phyloP scores from a whole-genome alignment of 2,888 invertebrate species.

The Poecilobothrus nobilitatus region DNA sequence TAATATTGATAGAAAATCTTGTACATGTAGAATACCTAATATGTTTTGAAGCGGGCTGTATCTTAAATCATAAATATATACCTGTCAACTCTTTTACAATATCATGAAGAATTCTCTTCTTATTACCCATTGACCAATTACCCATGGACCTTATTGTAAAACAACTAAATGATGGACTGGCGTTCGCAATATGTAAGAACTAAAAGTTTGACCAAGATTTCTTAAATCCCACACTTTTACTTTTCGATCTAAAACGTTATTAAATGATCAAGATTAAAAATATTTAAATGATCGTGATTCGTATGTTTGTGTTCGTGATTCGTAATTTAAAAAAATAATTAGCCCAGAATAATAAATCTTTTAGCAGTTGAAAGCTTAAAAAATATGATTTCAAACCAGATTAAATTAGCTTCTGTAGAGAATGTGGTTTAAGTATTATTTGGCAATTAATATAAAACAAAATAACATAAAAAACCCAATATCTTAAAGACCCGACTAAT shows the following conservation, averaged over 20 bases:
- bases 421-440: too few relatives aligned
- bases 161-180: slow-evolving; percentile 70
- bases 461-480: too few relatives aligned
- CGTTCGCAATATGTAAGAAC: slow-evolving; percentile 58
- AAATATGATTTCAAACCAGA: too few relatives aligned
- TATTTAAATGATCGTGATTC: too few relatives aligned
- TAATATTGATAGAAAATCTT: slow-evolving; percentile 77
- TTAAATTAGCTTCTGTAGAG: too few relatives aligned
- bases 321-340: too few relatives aligned
- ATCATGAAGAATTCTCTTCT: slow-evolving; percentile 55
- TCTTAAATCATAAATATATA: slow-evolving; percentile 62
- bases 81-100: slow-evolving; percentile 64
- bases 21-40: slow-evolving; percentile 74
- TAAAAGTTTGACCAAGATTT: slow-evolving; percentile 67
- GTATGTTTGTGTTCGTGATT: too few relatives aligned
- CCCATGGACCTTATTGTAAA: slow-evolving; percentile 63
- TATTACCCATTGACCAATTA: slow-evolving; percentile 71
- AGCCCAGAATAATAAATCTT: too few relatives aligned
- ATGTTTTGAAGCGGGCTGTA: slow-evolving; percentile 98
- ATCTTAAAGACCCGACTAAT: too few relatives aligned
- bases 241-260: slow-evolving; percentile 79
- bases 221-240: slow-evolving; percentile 94
- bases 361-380: too few relatives aligned
- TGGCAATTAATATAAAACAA: too few relatives aligned
- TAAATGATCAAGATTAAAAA: slow-evolving; percentile 84